Evolutionary conservation across 2,113 vertebrate genomes (phyloP).

Genomic region (Myiagra hebetior): DNA sequence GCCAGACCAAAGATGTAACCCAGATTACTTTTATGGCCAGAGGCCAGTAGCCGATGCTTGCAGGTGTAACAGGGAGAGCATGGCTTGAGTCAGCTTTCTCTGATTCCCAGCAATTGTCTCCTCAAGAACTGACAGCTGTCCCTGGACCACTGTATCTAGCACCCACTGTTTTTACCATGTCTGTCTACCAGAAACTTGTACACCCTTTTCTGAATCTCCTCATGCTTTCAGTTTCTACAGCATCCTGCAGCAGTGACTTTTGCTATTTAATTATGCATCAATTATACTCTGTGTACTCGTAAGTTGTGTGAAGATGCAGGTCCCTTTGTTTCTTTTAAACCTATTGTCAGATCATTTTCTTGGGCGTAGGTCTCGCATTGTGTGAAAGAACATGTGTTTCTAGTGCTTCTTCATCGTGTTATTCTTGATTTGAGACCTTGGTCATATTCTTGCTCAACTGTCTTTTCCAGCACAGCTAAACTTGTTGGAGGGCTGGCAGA

Average conservation of each 20-base stretch:
- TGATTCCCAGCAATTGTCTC: neutral
- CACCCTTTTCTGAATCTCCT: neutral
- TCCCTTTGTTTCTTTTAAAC: neutral
- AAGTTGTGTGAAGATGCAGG: neutral
- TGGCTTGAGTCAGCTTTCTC: neutral
- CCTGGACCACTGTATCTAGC: neutral
- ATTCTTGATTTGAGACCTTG: neutral
- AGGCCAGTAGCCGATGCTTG: neutral
- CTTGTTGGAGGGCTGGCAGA: neutral
- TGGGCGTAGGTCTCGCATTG: neutral
- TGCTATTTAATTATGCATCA: neutral
- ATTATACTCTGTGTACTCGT: neutral
- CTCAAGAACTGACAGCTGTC: neutral
- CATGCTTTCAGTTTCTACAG: neutral
- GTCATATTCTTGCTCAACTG: neutral
- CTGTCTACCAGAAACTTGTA: neutral
- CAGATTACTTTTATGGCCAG: neutral
- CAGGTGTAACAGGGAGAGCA: neutral
- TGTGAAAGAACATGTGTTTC: neutral
- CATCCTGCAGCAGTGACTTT: neutral
- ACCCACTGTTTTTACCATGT: neutral
- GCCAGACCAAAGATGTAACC: neutral
- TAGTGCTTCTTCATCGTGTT: neutral
- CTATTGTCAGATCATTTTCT: neutral
- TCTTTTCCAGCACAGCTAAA: neutral